Evolutionary conservation across 2,797 vertebrate species (phyloP), one percentile per base, ranked within the genome.

Genomic region (Poecile montanus): DNA sequence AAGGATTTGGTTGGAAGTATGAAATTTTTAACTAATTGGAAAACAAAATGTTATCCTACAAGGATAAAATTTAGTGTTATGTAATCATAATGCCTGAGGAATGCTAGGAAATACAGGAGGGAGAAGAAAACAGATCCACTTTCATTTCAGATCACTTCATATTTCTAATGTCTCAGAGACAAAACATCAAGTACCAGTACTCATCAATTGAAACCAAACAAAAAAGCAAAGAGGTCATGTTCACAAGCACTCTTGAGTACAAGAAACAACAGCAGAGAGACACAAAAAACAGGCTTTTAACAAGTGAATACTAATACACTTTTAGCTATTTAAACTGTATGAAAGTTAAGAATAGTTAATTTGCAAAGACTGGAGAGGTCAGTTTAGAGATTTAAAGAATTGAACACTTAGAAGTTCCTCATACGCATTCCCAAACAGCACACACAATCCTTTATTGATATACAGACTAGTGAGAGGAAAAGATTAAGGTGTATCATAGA

Each of bases 401-500:
- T 1, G 5, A 60, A 79, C 22, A 20, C 11, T 61, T 48, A 44
- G 13, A 87, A 61, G 18, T 38, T 80, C 10, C 30, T 17, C 29
- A 45, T 6, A 16, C 0, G 1, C 14, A n/a, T 23, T 63, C 29
- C 30, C 20, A 76, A 54, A 65, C 0, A 2, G 48, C 8, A 71
- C 6, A 74, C 12, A 14, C n/a, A 54, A 56, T 30, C 45, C 11
- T 15, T 40, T 48, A 60, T 0, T 53, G 32, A 74, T 7, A 22
- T 12, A 42, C 36, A 89, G 6, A 21, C 14, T 38, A 74, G 1
- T 29, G 70, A 44, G 3, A 76, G 8, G 25, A 79, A 84, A 84
- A 63, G 13, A 16, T 54, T 61, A 42, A 38, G 10, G 5, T 11
- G 3, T 32, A 53, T 5, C 10, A 51, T 5, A 53, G 21, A 65